Base-by-base conservation (phyloP, 2,888 invertebrate species). In the Cephalotes varians region DNA sequence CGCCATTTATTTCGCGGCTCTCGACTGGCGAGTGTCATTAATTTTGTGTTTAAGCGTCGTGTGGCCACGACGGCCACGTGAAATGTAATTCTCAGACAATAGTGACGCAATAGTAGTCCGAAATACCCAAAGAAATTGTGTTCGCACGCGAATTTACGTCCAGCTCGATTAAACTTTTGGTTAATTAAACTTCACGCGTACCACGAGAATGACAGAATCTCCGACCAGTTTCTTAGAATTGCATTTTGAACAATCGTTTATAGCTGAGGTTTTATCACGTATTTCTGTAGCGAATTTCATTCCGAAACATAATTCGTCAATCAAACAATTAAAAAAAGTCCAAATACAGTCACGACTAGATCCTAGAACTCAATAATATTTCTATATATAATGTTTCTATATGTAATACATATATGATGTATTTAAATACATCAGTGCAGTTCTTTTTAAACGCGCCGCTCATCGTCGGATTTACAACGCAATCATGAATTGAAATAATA, bases 101-200 rank as follows among this genome's bases (percentile, higher is more conserved):
- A 40, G 76, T 28, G 67, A 77, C 51, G 71, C 40, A 47, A 72
- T 40, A 54, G 34, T 15, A 18, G 18, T n/a, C 15, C 37, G 25
- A 82, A 84, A 87, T 81, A 74, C 25, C 18, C 56, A 21, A 62
- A 62, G 79, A 84, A 71, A 85, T 81, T 87, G 86, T 54, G 84
- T 84, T 76, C 28, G 51, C 71, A 34, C 21, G 77, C 80, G 82
- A 86, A 86, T 88, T 83, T 82, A 86, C 83, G 64, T 34, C 56
- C 77, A 51, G 54, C 9, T 77, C 77, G 82, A 88, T 88, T 88
- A 88, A 88, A 80, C 54, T 81, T 51, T 64, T 81, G 54, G 31
- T 88, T 88, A 88, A 88, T 88, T 87, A 88, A 88, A 88, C 80
- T 85, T 81, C 77, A 60, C 58, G 44, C 6, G 21, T 25, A n/a